Base-by-base conservation (phyloP, 2,888 invertebrate genomes). In the Drosophila fungiperda region DNA sequence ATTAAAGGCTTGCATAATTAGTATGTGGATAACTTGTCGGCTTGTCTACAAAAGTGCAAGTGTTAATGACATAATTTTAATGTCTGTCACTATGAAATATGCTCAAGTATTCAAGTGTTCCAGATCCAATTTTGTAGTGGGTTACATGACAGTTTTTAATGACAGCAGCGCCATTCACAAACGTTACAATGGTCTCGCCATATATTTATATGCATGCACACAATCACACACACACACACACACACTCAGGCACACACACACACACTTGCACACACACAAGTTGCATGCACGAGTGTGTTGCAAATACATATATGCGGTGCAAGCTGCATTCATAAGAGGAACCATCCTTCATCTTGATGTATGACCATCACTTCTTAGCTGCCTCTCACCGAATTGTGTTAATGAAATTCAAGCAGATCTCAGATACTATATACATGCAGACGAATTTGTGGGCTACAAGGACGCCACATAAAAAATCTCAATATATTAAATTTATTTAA, bases 341-440 rank as follows among this genome's bases (percentile, higher is more conserved):
- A 73, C 73, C 90, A 85, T 85, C 83, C 80, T 83, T 85, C 90
- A 85, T 84, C 73, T 73, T 90, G 85, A 85, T 88, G 83, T 80
- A 85, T 83, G 87, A 80, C 87, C 89, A 70, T 85, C 90, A 84
- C 81, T 83, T 69, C 66, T 68, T 68, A 64, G 69, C 64, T 75
- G 78, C 73, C 73, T 70, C 75, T 68, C 68, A 55, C 68, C 75
- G 68, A 90, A 85, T 65, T 62, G 86, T 85, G 90, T 83, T 90
- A 85, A 85, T 85, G 90, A 85, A 85, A 85, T 85, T 90, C 89
- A 77, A 80, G 68, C 63, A 69, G 57, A 78, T 64, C 75, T 69
- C 78, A 29, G 6, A 68, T 29, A 23, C 15, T 9, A 26, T 17
- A 45, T 33, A 29, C 12, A 49, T 8, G 48, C 29, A 23, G 20